These are phyloP conservation scores for Diplolepis rosae DNA, from an alignment of 2,888 invertebrate genomes.

Conservation along the genomic window DNA sequence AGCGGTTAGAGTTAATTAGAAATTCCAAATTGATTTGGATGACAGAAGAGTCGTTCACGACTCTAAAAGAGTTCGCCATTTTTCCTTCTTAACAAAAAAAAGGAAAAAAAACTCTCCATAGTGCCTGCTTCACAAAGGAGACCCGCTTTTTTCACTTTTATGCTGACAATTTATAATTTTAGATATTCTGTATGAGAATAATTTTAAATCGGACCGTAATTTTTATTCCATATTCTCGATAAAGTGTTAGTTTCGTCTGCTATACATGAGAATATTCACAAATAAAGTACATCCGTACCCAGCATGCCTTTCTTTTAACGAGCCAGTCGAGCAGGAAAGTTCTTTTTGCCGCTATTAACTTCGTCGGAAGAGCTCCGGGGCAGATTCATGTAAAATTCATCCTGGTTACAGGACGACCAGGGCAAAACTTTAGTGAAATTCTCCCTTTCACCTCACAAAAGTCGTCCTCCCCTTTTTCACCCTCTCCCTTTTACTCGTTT, in stretches of 20 bases:
- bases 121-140: too few species aligned
- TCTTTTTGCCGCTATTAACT: constrained; percentile 64
- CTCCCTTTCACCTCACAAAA: constrained; percentile 47
- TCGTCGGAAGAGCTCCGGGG: constrained; percentile 49
- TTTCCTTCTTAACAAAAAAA: too few species aligned
- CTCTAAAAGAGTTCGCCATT: too few species aligned
- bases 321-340: constrained; percentile 55
- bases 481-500: too few species aligned
- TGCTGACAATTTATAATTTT: too few species aligned
- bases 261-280: constrained; percentile 33
- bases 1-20: too few species aligned
- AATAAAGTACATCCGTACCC: constrained; percentile 29
- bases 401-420: constrained; percentile 51
- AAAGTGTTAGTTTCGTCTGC: constrained; percentile 13
- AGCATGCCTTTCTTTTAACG: constrained; percentile 54
- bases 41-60: too few species aligned
- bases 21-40: too few species aligned
- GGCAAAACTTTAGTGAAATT: constrained; percentile 54
- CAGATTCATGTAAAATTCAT: constrained; percentile 69
- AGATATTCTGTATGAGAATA: too few species aligned
- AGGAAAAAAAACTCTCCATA: too few species aligned
- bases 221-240: neutral
- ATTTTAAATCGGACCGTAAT: constrained; percentile 4
- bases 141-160: too few species aligned
- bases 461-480: neutral